phyloP scores from a whole-genome alignment of 2,113 vertebrate genomes.

The Muscicapa adusta region DNA sequence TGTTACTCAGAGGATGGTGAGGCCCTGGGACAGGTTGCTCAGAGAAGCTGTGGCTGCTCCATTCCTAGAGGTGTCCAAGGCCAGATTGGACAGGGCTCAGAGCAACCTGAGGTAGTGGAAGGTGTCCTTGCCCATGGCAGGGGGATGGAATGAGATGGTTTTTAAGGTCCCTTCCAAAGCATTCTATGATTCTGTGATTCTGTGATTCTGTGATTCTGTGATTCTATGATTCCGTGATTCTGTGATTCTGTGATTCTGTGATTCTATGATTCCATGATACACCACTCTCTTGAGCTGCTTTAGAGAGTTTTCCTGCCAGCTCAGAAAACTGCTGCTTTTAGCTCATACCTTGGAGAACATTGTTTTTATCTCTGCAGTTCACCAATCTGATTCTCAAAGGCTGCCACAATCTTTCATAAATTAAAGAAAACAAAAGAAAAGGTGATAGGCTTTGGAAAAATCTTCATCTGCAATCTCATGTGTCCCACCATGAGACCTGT shows the following conservation, averaged over 20 bases:
- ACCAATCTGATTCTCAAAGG: neutral
- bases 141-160: rapidly evolving
- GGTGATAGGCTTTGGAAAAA: neutral
- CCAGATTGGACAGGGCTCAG: rapidly evolving
- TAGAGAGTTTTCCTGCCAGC: neutral
- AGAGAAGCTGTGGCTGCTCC: neutral
- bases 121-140: neutral
- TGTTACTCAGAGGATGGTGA: neutral
- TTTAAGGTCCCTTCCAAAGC: neutral
- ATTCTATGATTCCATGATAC: neutral
- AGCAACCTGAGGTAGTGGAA: neutral
- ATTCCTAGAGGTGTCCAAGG: neutral
- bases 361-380: neutral
- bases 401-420: neutral
- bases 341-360: neutral
- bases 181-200: neutral
- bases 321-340: neutral
- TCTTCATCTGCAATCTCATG: neutral
- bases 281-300: neutral
- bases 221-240: neutral
- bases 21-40: neutral
- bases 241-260: neutral
- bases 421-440: neutral
- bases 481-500: rapidly evolving
- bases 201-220: neutral